phyloP scores from a whole-genome alignment of 2,797 vertebrate genomes.

The Myotis pilosus region DNA sequence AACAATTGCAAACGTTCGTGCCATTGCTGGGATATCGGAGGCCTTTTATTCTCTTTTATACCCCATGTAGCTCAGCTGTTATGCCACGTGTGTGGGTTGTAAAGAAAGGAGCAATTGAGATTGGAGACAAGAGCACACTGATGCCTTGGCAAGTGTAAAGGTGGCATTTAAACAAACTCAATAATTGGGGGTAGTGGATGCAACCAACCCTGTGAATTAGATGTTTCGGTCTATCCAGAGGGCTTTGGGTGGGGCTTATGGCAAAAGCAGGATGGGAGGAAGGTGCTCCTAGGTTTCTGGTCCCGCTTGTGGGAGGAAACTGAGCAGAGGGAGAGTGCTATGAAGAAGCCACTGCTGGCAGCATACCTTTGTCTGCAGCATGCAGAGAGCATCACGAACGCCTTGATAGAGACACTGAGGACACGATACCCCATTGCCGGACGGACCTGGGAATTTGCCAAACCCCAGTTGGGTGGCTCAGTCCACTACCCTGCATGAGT shows the following conservation, averaged over 20 bases:
- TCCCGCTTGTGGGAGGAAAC: not conserved
- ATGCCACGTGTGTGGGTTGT: not conserved
- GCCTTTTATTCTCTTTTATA: not conserved
- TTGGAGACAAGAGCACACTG: not conserved
- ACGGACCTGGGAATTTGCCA: not conserved
- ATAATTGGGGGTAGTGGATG: not conserved
- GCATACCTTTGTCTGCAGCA: not conserved
- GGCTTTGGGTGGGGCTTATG: not conserved
- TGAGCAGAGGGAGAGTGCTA: not conserved
- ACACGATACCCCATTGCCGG: not conserved
- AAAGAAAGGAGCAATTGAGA: not conserved
- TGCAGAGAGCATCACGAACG: not conserved
- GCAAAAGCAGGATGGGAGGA: not conserved
- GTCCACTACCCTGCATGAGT: not conserved
- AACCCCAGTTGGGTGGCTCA: not conserved
- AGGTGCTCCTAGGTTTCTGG: not conserved
- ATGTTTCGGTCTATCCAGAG: not conserved
- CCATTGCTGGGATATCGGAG: not conserved
- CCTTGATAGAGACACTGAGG: not conserved
- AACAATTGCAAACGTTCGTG: not conserved
- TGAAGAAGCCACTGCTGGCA: not conserved
- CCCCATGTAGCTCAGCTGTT: not conserved
- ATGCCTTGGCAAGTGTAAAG: not conserved
- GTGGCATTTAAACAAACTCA: not conserved
- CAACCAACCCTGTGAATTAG: not conserved